Base-by-base conservation (phyloP, 2,797 vertebrate genomes). In the Takifugu rubripes region DNA sequence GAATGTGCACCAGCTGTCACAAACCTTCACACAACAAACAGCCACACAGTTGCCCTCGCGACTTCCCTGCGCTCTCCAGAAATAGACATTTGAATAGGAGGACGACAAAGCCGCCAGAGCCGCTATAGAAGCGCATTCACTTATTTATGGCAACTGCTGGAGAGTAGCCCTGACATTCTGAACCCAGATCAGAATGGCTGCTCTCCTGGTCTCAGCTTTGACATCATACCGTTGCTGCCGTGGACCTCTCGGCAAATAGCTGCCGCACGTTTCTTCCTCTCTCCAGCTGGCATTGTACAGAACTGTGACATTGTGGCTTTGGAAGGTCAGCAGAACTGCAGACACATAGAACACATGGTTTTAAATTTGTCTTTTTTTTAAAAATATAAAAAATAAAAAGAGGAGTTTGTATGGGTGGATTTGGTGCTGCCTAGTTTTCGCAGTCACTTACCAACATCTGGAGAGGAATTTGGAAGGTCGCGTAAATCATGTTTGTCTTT, bases 221-320 rank as follows among this genome's bases (percentile, higher is more conserved):
- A 50, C 50, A 47, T 65, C 88, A 74, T 94, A 96, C 95, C 93
- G 61, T 93, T 92, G 73, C 72, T 75, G 82, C 91, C 91, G 52
- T 94, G 93, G 86, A 97, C 92, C 84, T 97, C 94, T 85, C 86
- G 90, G 86, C 94, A 92, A 90, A 98, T 94, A 88, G 93, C 94
- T 50, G 92, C 90, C 31, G 94, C 95, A 81, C 90, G 88, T 78
- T 92, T 93, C 86, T 92, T 95, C 87, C 90, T 94, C 90, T 97
- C 92, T 83, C 91, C 93, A 55, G 85, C 56, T 65, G 88, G 84
- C 89, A 93, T 92, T 86, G 92, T 91, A 88, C 90, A 92, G 75
- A 90, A 91, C 58, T 95, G 92, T 74, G 94, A 95, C 90, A 96
- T 92, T 92, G 91, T 89, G 71, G 75, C 77, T 70, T 83, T 78